These are phyloP conservation scores for Daubentonia madagascariensis DNA, from an alignment of 2,113 vertebrate species.

Conservation along the genomic window DNA sequence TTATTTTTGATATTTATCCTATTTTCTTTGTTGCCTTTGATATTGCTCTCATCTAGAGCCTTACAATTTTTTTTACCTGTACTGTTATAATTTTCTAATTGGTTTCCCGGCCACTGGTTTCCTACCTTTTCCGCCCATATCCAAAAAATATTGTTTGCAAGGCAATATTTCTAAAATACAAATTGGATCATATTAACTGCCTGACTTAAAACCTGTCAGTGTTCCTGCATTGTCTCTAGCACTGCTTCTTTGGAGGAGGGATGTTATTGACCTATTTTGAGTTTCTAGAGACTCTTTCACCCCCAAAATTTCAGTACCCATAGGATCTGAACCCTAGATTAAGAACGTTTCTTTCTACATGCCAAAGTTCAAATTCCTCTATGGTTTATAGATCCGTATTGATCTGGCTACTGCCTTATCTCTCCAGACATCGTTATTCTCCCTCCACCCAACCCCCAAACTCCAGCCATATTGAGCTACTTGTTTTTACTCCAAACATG, in stretches of 20 bases:
- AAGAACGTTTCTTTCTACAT: background rate
- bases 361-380: background rate
- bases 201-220: background rate
- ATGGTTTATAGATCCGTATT: background rate
- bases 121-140: background rate
- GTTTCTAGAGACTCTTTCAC: background rate
- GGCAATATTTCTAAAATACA: background rate
- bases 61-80: background rate
- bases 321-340: background rate
- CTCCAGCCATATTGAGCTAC: background rate
- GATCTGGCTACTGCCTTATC: background rate
- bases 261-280: background rate
- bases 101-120: background rate
- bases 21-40: background rate
- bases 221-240: background rate
- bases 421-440: background rate
- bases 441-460: background rate
- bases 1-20: background rate
- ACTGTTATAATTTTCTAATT: background rate
- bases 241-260: background rate
- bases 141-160: background rate
- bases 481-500: conserved; percentile 14
- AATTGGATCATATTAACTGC: background rate
- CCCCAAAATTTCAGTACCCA: background rate
- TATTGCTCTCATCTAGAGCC: background rate